Conservation (phyloP, 2,888 invertebrate genomes). For the Catocala fraxini region DNA sequence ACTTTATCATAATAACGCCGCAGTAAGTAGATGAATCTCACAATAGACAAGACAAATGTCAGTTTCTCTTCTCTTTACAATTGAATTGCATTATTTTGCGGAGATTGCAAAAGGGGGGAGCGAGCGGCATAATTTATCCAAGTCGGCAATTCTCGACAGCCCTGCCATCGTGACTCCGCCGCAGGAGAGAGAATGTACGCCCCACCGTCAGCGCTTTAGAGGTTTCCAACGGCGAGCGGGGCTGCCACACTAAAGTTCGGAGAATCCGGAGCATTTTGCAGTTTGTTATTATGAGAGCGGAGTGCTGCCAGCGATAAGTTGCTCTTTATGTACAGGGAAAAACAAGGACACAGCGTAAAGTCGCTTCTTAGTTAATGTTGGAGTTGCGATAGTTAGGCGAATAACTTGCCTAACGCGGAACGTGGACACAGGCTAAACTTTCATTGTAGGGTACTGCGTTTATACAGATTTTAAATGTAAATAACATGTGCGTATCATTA, state of each 20-base stretch:
- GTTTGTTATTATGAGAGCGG: constrained; percentile 81
- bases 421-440: constrained; percentile 23
- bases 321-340: constrained; percentile 73
- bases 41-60: constrained; percentile 74
- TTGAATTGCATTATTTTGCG: constrained; percentile 83
- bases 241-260: constrained; percentile 78
- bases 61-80: constrained; percentile 72
- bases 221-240: constrained; percentile 75
- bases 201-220: constrained; percentile 82
- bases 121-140: constrained; percentile 81
- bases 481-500: constrained; percentile 6
- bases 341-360: constrained; percentile 61
- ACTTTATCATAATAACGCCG: constrained; percentile 41
- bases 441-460: constrained; percentile 9
- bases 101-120: constrained; percentile 79
- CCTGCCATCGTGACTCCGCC: constrained; percentile 75
- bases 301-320: constrained; percentile 74
- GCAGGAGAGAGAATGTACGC: constrained; percentile 77
- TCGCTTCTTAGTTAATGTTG: constrained; percentile 49
- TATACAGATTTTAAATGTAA: constrained; percentile 8
- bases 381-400: constrained; percentile 46
- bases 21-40: constrained; percentile 58
- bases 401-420: constrained; percentile 45
- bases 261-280: constrained; percentile 83
- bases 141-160: constrained; percentile 81